Conservation (phyloP, 2,888 invertebrate species). For the Cryptus armator region DNA sequence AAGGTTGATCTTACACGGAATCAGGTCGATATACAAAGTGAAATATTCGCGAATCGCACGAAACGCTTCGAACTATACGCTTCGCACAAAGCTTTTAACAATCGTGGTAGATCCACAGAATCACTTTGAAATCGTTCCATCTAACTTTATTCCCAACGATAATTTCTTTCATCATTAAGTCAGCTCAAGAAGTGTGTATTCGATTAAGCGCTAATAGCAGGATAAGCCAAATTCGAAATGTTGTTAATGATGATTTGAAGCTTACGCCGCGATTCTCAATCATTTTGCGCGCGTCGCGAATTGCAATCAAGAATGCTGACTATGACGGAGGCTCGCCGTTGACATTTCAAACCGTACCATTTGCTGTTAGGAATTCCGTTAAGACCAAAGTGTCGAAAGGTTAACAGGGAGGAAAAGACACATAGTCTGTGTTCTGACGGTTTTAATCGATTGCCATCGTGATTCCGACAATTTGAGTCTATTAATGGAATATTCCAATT, state of each 20-base stretch:
- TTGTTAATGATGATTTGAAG: neutral
- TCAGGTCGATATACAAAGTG: neutral
- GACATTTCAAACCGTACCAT: conserved; percentile 70
- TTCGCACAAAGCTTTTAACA: neutral
- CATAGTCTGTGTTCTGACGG: neutral
- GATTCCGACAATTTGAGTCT: conserved; percentile 2
- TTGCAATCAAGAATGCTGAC: conserved; percentile 31
- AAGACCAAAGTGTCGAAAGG: conserved; percentile 69
- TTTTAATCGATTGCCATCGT: neutral
- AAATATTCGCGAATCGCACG: neutral
- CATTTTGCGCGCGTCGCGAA: neutral
- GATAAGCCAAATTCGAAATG: neutral
- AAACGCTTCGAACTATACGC: neutral
- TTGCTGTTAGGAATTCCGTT: conserved; percentile 57
- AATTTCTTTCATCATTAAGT: neutral
- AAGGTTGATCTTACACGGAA: neutral
- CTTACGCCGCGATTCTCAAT: neutral
- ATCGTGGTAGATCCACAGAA: neutral
- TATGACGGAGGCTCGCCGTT: conserved; percentile 52
- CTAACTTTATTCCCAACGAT: neutral
- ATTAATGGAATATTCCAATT: conserved; percentile 17
- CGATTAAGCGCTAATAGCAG: neutral
- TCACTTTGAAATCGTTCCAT: neutral
- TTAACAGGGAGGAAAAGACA: conserved; percentile 65
- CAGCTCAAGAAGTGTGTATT: neutral